A percentile compares a stretch with the other conserved stretches of the same genome.
phyloP scores from a whole-genome alignment of 2,888 invertebrate species.

The Drosophila multiciliata region DNA sequence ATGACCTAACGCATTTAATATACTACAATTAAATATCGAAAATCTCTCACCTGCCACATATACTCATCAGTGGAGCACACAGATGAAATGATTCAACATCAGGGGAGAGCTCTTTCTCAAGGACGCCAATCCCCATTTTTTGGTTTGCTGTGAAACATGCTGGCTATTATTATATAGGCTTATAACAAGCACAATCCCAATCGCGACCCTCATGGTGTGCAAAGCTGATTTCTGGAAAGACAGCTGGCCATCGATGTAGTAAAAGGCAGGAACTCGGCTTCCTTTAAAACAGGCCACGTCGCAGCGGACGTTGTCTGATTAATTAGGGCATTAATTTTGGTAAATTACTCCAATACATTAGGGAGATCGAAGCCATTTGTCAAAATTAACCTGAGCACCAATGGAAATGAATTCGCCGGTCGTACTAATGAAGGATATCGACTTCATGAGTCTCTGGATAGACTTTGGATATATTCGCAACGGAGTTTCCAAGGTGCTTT shows the following conservation, averaged over 20 bases:
- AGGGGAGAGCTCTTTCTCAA: slow-evolving; percentile 11
- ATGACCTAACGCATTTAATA: slow-evolving; percentile 4
- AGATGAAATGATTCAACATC: background rate
- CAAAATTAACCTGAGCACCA: slow-evolving; percentile 83
- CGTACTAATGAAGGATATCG: slow-evolving; percentile 52
- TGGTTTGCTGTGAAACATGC: background rate
- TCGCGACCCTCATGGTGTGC: slow-evolving; percentile 20
- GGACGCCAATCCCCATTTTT: background rate
- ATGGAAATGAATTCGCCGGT: slow-evolving; percentile 72
- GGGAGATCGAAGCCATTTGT: slow-evolving; percentile 84
- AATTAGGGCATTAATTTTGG: slow-evolving; percentile 84
- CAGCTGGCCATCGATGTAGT: slow-evolving; percentile 36
- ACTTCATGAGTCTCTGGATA: slow-evolving; percentile 18
- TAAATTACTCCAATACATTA: slow-evolving; percentile 84
- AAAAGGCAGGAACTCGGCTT: slow-evolving; percentile 32
- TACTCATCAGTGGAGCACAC: background rate
- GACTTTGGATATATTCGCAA: slow-evolving; percentile 12
- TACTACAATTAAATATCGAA: slow-evolving; percentile 5
- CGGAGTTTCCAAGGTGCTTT: too few species aligned
- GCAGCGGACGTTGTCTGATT: slow-evolving; percentile 74
- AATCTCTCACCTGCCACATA: slow-evolving; percentile 1
- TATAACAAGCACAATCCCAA: background rate
- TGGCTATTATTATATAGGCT: slow-evolving; percentile 12
- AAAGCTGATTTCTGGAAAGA: slow-evolving; percentile 62
- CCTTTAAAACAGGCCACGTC: slow-evolving; percentile 35